These are phyloP conservation scores for Dromaius novaehollandiae DNA, from an alignment of 2,113 vertebrate species.

Conservation along the genomic window DNA sequence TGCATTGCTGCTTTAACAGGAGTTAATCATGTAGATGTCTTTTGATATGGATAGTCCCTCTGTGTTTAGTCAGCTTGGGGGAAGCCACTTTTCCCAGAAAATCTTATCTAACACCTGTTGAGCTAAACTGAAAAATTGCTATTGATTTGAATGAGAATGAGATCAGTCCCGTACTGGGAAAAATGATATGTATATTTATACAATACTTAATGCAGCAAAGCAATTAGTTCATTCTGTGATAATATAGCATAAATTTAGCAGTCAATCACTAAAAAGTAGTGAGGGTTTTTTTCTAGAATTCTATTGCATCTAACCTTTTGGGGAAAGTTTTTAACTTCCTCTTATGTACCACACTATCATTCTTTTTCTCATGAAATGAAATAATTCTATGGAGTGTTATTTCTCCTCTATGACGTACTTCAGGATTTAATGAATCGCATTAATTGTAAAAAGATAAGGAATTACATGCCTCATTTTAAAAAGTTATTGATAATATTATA, in stretches of 20 bases:
- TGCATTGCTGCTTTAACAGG: not conserved
- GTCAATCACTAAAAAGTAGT: not conserved
- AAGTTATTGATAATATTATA: not conserved
- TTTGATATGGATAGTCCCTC: not conserved
- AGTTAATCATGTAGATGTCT: not conserved
- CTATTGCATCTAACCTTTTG: not conserved
- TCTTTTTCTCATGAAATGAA: not conserved
- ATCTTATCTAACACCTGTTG: not conserved
- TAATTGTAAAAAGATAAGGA: not conserved
- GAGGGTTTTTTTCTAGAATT: not conserved
- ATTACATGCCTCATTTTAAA: not conserved
- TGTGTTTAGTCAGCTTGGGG: not conserved
- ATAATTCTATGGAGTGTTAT: not conserved
- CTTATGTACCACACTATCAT: not conserved
- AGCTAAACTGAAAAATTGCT: constrained; percentile 20
- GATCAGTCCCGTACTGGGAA: not conserved
- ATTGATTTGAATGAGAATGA: constrained; percentile 32
- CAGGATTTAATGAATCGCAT: not conserved
- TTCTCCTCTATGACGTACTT: not conserved
- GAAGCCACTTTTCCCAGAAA: not conserved
- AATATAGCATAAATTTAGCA: not conserved
- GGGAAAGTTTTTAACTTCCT: not conserved
- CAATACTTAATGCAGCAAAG: not conserved
- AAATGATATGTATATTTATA: not conserved
- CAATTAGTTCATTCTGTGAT: constrained; percentile 16